Base-by-base conservation (phyloP, 2,888 invertebrate genomes). In the Thecophora atra region DNA sequence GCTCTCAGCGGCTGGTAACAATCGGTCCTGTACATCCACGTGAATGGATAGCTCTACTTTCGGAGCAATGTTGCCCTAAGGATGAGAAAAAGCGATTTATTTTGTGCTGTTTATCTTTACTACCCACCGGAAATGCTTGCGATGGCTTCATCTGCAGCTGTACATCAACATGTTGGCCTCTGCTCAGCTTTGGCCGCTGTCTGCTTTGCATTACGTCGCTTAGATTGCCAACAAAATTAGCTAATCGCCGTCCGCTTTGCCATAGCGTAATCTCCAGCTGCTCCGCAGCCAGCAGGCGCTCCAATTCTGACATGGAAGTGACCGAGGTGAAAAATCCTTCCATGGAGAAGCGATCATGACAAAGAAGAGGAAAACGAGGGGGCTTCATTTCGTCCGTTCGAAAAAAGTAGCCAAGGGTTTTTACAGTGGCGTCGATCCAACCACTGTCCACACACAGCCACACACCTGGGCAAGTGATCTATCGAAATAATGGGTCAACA, bases 401-500 rank as follows among this genome's bases (percentile, higher is more conserved):
- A 70, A 86, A 85, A 71, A 81, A 85, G 67, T 86, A 86, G 17
- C 86, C 87, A 52, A 86, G 73, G 0, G 83, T 81, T 70, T 85
- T 85, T 3, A 86, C 75, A n/a, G 85, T 86, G 2, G 79, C 79
- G 76, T 86, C 86, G 72, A 86, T 72, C 71, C 81, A 83, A 37
- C 86, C 85, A 42, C 86, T 84, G 77, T 82, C 83, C 13, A 83
- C 82, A 71, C 86, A 86, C 0, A 86, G 78, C 85, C 87, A 86
- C 44, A 86, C 86, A 2, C 87, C 86, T 0, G 86, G 86, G 52
- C 87, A 86, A 52, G 87, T 85, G 37, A 86, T 79, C 86, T 86
- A 56, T 5, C 76, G 15, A 37, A 42, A 63, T 26, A 28, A 24
- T 21, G 1, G 21, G 51, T 6, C 15, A n/a, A 51, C 6, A 51